phyloP scores from a whole-genome alignment of 2,113 vertebrate genomes.

The Opisthocomus hoazin region DNA sequence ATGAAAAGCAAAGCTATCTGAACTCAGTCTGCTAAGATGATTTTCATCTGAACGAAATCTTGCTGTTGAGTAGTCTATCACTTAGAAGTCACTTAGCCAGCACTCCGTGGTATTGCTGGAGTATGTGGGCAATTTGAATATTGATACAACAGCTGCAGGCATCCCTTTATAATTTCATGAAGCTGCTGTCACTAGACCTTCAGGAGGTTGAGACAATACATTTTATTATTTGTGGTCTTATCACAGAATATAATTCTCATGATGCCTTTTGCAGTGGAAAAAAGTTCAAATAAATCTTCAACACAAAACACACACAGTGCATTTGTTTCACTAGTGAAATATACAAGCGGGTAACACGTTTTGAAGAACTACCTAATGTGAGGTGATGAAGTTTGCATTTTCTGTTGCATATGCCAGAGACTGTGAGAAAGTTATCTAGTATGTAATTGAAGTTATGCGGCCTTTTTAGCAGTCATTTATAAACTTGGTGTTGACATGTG shows the following conservation, averaged over 20 bases:
- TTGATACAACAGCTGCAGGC: constrained; percentile 17
- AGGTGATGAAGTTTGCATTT: neutral
- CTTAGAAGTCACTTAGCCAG: neutral
- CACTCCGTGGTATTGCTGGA: neutral
- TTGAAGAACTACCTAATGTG: neutral
- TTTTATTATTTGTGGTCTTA: neutral
- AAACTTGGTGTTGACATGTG: neutral
- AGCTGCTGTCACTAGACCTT: neutral
- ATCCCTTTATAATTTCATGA: neutral
- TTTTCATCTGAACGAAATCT: constrained; percentile 25
- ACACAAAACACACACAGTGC: neutral
- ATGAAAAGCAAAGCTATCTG: constrained; percentile 9
- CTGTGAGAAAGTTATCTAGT: constrained; percentile 14
- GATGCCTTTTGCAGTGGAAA: neutral
- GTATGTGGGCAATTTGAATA: neutral
- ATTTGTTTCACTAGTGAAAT: neutral
- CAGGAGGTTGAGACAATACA: neutral
- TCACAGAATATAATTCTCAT: neutral
- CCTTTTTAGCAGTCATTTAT: neutral
- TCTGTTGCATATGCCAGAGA: constrained; percentile 5
- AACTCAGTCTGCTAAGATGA: neutral
- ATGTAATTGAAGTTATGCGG: neutral
- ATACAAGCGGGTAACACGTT: neutral
- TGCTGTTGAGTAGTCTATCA: neutral
- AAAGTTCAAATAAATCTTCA: neutral